phyloP scores from a whole-genome alignment of 2,888 invertebrate genomes.

The Drosophila helvetica region DNA sequence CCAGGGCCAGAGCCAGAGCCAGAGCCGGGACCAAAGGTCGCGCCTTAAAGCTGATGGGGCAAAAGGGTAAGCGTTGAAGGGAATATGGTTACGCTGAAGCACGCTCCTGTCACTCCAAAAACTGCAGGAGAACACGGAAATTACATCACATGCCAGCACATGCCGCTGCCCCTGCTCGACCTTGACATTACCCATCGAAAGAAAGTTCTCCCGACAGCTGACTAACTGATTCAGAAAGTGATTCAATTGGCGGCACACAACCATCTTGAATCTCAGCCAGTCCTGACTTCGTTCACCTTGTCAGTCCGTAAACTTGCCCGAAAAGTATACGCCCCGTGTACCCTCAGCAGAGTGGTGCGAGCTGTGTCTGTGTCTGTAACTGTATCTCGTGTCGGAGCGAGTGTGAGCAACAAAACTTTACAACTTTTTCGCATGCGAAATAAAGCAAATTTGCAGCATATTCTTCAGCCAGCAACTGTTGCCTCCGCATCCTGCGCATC shows the following conservation, averaged over 20 bases:
- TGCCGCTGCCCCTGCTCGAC: constrained; percentile 43
- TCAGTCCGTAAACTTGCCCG: constrained; percentile 10
- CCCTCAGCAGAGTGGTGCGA: not conserved
- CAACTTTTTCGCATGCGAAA: constrained; percentile 70
- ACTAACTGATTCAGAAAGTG: constrained; percentile 3
- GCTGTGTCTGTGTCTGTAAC: not conserved
- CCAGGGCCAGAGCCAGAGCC: constrained; percentile 13
- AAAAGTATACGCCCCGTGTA: constrained; percentile 35
- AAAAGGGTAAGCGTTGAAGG: constrained; percentile 32
- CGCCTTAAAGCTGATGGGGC: constrained; percentile 44
- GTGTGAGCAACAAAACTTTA: constrained; percentile 52
- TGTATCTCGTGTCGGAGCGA: not conserved
- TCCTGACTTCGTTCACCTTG: not conserved
- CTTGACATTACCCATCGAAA: constrained; percentile 27
- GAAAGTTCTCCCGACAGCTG: constrained; percentile 13
- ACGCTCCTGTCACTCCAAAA: no score
- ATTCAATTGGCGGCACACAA: constrained; percentile 30
- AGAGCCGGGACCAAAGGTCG: constrained; percentile 27
- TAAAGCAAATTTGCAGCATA: constrained; percentile 75
- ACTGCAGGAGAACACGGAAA: constrained; percentile 6
- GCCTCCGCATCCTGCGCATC: constrained; percentile 18
- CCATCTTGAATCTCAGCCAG: not conserved
- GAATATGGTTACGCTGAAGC: no score
- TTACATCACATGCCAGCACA: constrained; percentile 68
- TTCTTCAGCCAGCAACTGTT: constrained; percentile 39